Conservation (phyloP, 1,140 invertebrate species). For the Globodera rostochiensis region DNA sequence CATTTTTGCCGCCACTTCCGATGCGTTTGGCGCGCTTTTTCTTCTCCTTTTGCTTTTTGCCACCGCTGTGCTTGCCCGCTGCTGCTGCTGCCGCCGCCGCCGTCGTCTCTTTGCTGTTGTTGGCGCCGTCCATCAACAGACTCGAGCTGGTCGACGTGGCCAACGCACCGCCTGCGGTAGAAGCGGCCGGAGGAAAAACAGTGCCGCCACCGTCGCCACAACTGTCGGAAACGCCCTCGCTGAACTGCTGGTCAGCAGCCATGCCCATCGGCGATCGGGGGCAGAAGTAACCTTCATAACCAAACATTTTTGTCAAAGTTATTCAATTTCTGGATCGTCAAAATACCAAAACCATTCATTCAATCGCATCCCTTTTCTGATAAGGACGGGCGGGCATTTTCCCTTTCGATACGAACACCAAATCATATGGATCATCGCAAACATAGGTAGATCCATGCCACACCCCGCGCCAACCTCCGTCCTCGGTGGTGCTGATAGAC, state of each 20-base stretch:
- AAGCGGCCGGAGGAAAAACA: slow-evolving; percentile 53
- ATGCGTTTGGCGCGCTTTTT: slow-evolving; percentile 40
- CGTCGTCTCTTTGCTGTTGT: slow-evolving; percentile 35
- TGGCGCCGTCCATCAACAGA: slow-evolving; percentile 21
- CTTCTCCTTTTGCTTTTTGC: slow-evolving; percentile 35
- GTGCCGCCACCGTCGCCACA: slow-evolving; percentile 27
- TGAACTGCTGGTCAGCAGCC: background rate
- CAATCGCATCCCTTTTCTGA: no score
- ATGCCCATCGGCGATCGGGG: background rate
- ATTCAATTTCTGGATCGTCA: no score
- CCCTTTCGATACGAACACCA: no score
- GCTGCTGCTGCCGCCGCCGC: slow-evolving; percentile 30
- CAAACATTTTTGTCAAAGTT: no score
- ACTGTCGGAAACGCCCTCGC: slow-evolving; percentile 14
- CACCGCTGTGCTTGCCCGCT: slow-evolving; percentile 42
- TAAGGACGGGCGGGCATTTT: no score
- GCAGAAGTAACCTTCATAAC: background rate
- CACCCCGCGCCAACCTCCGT: background rate
- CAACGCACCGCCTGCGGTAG: slow-evolving; percentile 50
- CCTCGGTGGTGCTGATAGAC: background rate
- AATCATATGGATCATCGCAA: no score
- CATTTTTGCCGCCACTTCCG: slow-evolving; percentile 43
- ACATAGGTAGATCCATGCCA: no score
- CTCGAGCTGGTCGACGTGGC: slow-evolving; percentile 47
- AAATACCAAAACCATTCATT: no score